Evolutionary conservation across 2,888 invertebrate species (phyloP).

Genomic region (Nebria brevicollis): DNA sequence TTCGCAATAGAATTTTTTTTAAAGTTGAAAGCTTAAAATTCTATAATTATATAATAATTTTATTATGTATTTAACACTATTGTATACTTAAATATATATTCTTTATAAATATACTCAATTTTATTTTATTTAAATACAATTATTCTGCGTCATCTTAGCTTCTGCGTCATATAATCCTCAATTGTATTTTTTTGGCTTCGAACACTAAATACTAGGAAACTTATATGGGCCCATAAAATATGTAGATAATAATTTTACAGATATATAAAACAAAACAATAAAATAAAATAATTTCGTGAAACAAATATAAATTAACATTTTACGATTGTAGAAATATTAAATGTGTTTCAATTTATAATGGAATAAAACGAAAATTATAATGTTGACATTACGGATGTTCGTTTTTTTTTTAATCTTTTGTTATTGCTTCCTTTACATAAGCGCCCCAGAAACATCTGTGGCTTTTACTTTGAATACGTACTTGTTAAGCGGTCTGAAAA

Average conservation of each 20-base stretch:
- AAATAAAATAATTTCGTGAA: neutral
- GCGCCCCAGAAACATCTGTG: neutral
- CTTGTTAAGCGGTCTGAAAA: neutral
- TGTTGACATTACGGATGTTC: neutral
- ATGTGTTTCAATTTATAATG: neutral
- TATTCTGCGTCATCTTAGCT: neutral
- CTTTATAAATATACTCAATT: neutral
- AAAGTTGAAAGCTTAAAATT: too few relatives aligned
- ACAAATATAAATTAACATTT: neutral
- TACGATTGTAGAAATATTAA: neutral
- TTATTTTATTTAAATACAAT: neutral
- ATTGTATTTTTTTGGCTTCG: neutral
- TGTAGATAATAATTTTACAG: neutral
- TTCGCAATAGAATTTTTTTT: too few relatives aligned
- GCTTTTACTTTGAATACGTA: neutral
- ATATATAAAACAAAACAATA: neutral
- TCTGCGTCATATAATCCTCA: neutral
- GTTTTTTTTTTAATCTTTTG: neutral
- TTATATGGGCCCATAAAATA: neutral
- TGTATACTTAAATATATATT: neutral
- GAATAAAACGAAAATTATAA: neutral
- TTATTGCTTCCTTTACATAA: neutral
- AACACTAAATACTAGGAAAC: neutral
- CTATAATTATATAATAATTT: too few relatives aligned
- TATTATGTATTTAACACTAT: too few relatives aligned